Evolutionary conservation across 1,140 invertebrate species (phyloP).

Genomic region (Arctopsyche grandis): DNA sequence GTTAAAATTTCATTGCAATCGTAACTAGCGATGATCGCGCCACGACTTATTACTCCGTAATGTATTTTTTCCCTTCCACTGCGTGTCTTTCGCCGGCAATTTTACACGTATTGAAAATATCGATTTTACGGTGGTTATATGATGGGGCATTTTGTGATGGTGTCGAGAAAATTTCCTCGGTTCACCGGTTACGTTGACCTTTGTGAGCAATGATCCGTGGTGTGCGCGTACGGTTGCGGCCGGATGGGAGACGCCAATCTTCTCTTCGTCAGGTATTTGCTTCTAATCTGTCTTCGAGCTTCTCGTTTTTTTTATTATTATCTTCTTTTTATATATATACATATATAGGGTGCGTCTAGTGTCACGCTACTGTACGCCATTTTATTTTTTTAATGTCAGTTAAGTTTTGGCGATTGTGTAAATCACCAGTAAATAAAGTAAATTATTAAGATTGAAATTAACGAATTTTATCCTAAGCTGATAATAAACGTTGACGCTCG

Average conservation of each 20-base stretch:
- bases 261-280: constrained; percentile 32
- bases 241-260: constrained; percentile 41
- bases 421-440: no score
- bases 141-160: background rate
- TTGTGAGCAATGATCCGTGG: constrained; percentile 33
- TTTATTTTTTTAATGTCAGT: no score
- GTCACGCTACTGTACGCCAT: no score
- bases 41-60: no score
- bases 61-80: background rate
- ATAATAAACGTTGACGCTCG: no score
- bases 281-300: constrained; percentile 24
- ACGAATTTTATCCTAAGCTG: no score
- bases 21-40: no score
- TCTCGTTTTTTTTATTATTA: constrained; percentile 5
- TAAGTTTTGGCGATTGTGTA: no score
- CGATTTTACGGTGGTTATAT: background rate
- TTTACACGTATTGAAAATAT: constrained; percentile 1
- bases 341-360: no score
- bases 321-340: no score
- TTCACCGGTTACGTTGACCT: constrained; percentile 41
- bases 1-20: no score
- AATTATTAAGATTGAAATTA: no score
- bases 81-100: background rate
- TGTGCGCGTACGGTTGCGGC: constrained; percentile 35
- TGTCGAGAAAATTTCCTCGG: constrained; percentile 32